Conservation (phyloP, 1,140 invertebrate species). For the Limonius californicus region DNA sequence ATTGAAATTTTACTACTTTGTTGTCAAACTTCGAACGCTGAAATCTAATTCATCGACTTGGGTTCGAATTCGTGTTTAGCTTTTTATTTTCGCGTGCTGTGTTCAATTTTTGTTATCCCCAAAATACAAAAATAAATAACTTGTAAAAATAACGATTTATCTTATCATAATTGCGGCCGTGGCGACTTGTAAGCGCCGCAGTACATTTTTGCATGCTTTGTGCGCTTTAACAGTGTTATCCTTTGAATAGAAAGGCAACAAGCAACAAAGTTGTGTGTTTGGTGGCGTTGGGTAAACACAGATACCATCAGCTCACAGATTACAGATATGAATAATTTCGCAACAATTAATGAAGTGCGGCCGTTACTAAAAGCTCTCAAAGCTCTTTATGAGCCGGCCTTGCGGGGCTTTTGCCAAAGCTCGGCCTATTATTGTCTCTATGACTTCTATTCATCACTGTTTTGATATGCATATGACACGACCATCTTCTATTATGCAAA, state of each 20-base stretch:
- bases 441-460: conserved; percentile 39
- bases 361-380: conserved; percentile 41
- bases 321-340: conserved; percentile 47
- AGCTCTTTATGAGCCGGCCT: conserved; percentile 38
- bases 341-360: conserved; percentile 44
- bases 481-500: conserved; percentile 40
- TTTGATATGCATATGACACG: conserved; percentile 39
- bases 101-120: too few species aligned
- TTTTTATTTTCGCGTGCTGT: too few species aligned
- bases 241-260: conserved; percentile 13
- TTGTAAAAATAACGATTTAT: neutral
- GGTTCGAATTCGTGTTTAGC: too few species aligned
- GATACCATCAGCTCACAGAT: conserved; percentile 45
- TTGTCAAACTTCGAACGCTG: neutral
- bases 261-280: conserved; percentile 25
- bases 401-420: conserved; percentile 29
- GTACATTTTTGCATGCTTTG: conserved; percentile 8
- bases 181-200: neutral
- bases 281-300: conserved; percentile 38
- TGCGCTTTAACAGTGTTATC: conserved; percentile 8
- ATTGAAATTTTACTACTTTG: neutral
- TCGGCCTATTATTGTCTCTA: conserved; percentile 39
- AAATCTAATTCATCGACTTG: neutral
- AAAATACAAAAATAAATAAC: neutral
- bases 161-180: neutral